Conservation (phyloP, 2,797 vertebrate species). For the Microctenopoma lineatum region DNA sequence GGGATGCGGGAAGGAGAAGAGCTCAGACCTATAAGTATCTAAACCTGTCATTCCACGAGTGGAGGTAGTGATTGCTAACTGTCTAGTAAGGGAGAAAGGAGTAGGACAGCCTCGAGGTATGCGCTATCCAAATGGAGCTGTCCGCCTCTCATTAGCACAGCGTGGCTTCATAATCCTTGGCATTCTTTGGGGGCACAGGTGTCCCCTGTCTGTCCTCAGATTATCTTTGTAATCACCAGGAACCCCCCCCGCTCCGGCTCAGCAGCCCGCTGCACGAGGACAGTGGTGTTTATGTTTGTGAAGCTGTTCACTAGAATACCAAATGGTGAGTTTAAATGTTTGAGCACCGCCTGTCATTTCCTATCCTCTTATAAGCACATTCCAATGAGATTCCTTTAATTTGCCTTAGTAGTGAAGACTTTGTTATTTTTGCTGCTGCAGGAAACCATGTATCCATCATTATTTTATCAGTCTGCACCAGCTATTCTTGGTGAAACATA, state of each 20-base stretch:
- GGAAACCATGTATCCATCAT: neutral
- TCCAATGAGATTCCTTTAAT: conserved; percentile 46
- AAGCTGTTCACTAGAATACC: conserved; percentile 74
- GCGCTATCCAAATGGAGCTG: conserved; percentile 36
- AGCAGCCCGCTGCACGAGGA: conserved; percentile 46
- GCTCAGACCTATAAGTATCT: conserved; percentile 5
- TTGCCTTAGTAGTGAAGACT: conserved; percentile 15
- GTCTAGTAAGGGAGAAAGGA: conserved; percentile 48
- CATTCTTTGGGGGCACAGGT: conserved; percentile 81
- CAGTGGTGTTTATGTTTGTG: conserved; percentile 69
- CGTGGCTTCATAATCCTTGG: conserved; percentile 77
- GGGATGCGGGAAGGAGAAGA: conserved; percentile 7
- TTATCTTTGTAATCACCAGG: conserved; percentile 81
- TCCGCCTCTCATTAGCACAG: conserved; percentile 78
- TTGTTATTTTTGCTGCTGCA: conserved; percentile 9
- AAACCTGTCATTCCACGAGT: conserved; percentile 20
- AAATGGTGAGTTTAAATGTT: conserved; percentile 59
- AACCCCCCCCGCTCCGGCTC: conserved; percentile 59
- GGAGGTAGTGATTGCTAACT: neutral
- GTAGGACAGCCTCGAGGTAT: conserved; percentile 27
- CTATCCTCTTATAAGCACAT: conserved; percentile 38
- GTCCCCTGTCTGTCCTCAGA: conserved; percentile 84
- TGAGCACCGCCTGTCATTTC: conserved; percentile 35
- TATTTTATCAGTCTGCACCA: neutral
- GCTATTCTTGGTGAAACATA: neutral